phyloP scores from a whole-genome alignment of 23 tunicate species.

The Clavelina lepadiformis region DNA sequence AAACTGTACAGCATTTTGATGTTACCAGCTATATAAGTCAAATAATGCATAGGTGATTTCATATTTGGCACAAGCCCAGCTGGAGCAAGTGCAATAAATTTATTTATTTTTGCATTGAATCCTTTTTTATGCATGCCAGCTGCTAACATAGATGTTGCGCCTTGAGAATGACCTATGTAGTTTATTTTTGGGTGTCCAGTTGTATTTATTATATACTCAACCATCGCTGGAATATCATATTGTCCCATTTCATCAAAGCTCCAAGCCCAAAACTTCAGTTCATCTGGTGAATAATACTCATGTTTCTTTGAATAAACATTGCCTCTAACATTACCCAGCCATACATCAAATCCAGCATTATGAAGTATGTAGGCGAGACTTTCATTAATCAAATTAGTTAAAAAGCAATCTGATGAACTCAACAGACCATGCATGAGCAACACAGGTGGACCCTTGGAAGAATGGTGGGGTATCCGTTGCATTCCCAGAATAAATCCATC shows the following conservation, averaged over 20 bases:
- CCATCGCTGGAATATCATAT: conserved; percentile 88
- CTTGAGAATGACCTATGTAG: conserved; percentile 88
- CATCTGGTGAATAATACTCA: conserved; percentile 21
- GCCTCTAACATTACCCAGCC: conserved; percentile 94
- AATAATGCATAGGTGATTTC: conserved; percentile 44
- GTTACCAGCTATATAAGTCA: conserved; percentile 17
- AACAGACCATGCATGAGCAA: conserved; percentile 76
- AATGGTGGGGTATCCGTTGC: conserved; percentile 49
- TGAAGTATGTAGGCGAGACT: conserved; percentile 76
- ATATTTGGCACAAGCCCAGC: conserved; percentile 50
- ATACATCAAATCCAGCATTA: conserved; percentile 82
- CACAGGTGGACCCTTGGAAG: conserved; percentile 34
- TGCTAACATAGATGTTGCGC: conserved; percentile 38
- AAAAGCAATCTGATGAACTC: conserved; percentile 76
- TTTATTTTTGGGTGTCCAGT: conserved; percentile 49
- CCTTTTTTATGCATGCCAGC: conserved; percentile 41
- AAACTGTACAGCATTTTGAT: conserved; percentile 19
- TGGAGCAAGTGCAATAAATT: conserved; percentile 79
- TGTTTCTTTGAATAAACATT: conserved; percentile 73
- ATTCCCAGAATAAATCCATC: conserved; percentile 81
- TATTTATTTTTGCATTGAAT: conserved; percentile 36
- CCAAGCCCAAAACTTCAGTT: conserved; percentile 73
- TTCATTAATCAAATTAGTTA: conserved; percentile 68
- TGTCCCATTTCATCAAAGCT: conserved; percentile 93
- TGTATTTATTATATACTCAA: conserved; percentile 39